Conservation (phyloP, 2,113 vertebrate species). For the Empidonax traillii region DNA sequence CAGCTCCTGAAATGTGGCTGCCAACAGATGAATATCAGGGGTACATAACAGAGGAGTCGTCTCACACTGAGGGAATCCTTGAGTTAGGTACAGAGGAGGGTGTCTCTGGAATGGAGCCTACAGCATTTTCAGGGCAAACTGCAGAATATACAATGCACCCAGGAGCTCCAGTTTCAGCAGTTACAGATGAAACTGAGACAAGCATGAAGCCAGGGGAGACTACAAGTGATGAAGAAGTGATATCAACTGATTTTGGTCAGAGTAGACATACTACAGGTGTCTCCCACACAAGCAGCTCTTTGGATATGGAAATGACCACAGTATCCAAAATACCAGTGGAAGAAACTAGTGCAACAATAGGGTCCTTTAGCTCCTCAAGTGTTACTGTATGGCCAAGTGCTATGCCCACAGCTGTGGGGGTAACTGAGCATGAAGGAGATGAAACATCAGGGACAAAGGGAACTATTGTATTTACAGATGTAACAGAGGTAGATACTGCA, state of each 20-base stretch:
- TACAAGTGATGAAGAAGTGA: not conserved
- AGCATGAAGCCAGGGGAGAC: not conserved
- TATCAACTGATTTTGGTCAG: constrained; percentile 21
- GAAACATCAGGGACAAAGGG: not conserved
- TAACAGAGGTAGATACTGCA: constrained; percentile 13
- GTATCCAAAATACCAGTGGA: constrained; percentile 44
- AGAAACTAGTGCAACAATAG: constrained; percentile 7
- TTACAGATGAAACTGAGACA: not conserved
- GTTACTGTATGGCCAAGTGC: not conserved
- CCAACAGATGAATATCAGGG: not conserved
- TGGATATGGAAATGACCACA: constrained; percentile 31
- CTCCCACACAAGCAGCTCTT: not conserved
- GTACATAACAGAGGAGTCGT: constrained; percentile 11
- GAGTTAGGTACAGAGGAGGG: constrained; percentile 26
- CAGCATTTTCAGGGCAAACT: not conserved
- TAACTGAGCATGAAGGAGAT: constrained; percentile 17
- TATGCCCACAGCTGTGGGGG: not conserved
- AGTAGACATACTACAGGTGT: not conserved
- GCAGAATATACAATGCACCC: not conserved
- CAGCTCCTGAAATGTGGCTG: not conserved
- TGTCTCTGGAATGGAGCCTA: constrained; percentile 54
- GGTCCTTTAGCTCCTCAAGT: not conserved
- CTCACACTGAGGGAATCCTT: not conserved
- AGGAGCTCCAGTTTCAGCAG: not conserved
- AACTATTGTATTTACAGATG: not conserved